Evolutionary conservation across 1,140 invertebrate species (phyloP).

Genomic region (Drosophila grimshawi): DNA sequence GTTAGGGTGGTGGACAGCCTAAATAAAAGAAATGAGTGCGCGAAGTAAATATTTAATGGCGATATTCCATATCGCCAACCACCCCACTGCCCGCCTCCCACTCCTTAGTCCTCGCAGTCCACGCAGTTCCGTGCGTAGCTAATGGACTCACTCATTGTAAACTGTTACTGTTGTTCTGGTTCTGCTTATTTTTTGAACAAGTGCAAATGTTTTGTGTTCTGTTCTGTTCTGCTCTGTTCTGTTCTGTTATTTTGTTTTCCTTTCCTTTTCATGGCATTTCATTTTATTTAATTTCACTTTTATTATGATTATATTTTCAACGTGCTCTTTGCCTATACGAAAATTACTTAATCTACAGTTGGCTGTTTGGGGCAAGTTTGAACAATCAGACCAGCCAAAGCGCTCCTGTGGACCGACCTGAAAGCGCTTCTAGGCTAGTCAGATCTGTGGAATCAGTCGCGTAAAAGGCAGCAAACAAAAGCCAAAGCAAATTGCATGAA

Average conservation of each 20-base stretch:
- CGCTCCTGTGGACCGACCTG: neutral
- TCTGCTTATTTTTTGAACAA: constrained; percentile 75
- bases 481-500: constrained; percentile 68
- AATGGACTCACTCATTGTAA: constrained; percentile 56
- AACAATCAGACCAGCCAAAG: neutral
- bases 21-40: constrained; percentile 74
- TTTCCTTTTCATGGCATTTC: constrained; percentile 66
- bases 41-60: constrained; percentile 80
- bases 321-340: constrained; percentile 42
- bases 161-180: constrained; percentile 38
- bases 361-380: neutral
- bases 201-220: constrained; percentile 69
- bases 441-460: constrained; percentile 1
- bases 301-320: constrained; percentile 80
- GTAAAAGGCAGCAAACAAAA: constrained; percentile 17
- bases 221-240: constrained; percentile 10
- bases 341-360: constrained; percentile 76
- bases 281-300: constrained; percentile 81
- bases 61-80: neutral
- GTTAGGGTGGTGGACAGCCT: constrained; percentile 24
- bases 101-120: neutral
- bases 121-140: constrained; percentile 40
- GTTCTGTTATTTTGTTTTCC: neutral
- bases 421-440: neutral
- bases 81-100: neutral